phyloP scores from a whole-genome alignment of 1,140 invertebrate genomes.

The Musca domestica region DNA sequence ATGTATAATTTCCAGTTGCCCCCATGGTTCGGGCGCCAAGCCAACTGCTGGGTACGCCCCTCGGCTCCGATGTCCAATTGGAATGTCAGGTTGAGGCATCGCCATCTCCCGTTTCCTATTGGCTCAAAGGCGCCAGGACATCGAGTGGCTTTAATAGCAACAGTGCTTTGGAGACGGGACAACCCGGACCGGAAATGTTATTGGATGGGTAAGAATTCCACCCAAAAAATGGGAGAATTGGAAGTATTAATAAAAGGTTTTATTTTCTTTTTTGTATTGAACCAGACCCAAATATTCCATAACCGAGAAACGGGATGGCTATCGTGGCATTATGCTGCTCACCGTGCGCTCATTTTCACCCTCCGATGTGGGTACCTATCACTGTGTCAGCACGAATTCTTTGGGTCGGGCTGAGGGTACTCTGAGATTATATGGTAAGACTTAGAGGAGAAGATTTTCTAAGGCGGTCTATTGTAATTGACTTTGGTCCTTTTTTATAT shows the following conservation, averaged over 20 bases:
- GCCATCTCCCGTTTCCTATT: conserved; percentile 80
- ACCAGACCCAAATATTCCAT: conserved; percentile 83
- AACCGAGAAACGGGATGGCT: conserved; percentile 72
- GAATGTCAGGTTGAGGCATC: conserved; percentile 81
- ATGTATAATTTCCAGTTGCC: conserved; percentile 64
- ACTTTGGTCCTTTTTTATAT: neutral
- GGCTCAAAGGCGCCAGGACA: conserved; percentile 70
- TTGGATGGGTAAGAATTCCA: conserved; percentile 69
- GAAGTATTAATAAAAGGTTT: neutral
- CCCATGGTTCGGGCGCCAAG: conserved; percentile 79
- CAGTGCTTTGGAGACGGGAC: conserved; percentile 45
- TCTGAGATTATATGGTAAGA: conserved; percentile 82
- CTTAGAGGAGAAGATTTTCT: conserved; percentile 18
- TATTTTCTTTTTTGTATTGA: too few species aligned
- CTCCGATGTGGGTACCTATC: conserved; percentile 83
- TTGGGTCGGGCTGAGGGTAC: conserved; percentile 82
- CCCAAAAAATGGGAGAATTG: neutral
- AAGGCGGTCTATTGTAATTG: neutral
- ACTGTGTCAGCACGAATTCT: conserved; percentile 87
- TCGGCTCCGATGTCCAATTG: conserved; percentile 75
- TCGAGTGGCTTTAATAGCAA: conserved; percentile 43
- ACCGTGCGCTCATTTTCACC: conserved; percentile 74
- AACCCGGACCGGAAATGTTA: conserved; percentile 64
- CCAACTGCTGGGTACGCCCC: conserved; percentile 76
- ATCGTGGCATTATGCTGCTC: conserved; percentile 82